Base-by-base conservation (phyloP, 2,113 vertebrate species). In the Mystacornis crossleyi region DNA sequence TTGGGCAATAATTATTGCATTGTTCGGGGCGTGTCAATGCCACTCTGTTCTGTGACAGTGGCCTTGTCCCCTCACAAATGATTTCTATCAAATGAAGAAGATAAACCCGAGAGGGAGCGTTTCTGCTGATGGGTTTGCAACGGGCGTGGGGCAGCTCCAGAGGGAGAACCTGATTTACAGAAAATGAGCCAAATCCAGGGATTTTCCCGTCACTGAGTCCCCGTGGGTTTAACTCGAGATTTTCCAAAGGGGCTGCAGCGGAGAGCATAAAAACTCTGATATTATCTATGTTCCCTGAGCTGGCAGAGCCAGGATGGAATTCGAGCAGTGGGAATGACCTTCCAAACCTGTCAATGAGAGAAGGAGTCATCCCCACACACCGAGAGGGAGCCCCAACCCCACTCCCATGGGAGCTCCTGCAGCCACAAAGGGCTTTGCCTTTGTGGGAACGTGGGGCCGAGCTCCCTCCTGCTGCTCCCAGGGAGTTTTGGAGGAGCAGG, bases 21-120 rank as follows among this genome's bases (percentile, higher is more conserved):
- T 98, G 96, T 98, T 61, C 64, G 5, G 42, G 12, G 15, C 18
- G 19, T 48, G 96, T 85, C 94, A 97, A 97, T 67, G 86, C 80
- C 67, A 65, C 57, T 86, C 92, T 94, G 93, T 97, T 93, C 94
- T 83, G 16, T 45, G 48, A 81, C 83, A 36, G 25, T 48, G 95
- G 60, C 29, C 90, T 95, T 94, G 86, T 97, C 93, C 73, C 84
- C 77, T 64, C 38, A 67, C 78, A 65, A 69, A 33, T 50, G 51
- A 88, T 91, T 96, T 77, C 78, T 77, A 24, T 82, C 38, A 5
- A 54, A 75, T 66, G 66, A 51, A 84, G 61, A 87, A 65, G 91
- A 94, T 28, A 60, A 87, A 70, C 20, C 38, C 1, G 0, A 60
- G 14, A 65, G 58, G 0, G 2, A 90, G 42, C 5, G 19, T 51